Percentiles rank a stretch among this genome's conserved stretches.
These are phyloP conservation scores for Priapulus caudatus DNA, from an alignment of 2,888 invertebrate species.

Conservation along the genomic window DNA sequence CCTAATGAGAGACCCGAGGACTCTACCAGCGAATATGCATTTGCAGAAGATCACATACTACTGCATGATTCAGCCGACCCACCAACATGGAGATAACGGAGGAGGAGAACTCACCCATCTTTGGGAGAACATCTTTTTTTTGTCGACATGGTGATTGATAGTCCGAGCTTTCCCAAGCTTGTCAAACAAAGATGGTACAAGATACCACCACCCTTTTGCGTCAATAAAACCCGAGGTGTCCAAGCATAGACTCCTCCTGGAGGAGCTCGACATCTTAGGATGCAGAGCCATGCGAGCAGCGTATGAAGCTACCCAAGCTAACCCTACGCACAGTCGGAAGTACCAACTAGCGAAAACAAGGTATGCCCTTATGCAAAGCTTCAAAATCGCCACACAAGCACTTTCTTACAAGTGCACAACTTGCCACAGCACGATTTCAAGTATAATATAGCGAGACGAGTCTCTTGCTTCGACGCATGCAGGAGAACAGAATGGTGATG, in stretches of 20 bases:
- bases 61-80: conserved; percentile 10
- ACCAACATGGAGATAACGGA: conserved; percentile 5
- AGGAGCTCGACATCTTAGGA: neutral
- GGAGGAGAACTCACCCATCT: conserved; percentile 18
- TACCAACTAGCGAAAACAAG: too few species aligned
- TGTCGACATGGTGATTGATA: conserved; percentile 19
- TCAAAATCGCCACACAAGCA: conserved; percentile 10
- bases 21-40: conserved; percentile 18
- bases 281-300: neutral
- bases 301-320: too few species aligned
- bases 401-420: conserved; percentile 18
- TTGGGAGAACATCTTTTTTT: conserved; percentile 19
- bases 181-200: neutral
- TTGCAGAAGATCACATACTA: conserved; percentile 20
- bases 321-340: too few species aligned
- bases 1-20: conserved; percentile 19
- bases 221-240: neutral
- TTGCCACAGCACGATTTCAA: conserved; percentile 18
- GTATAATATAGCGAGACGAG: conserved; percentile 16
- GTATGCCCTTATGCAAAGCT: neutral
- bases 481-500: neutral
- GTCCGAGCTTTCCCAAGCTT: conserved; percentile 26
- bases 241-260: neutral
- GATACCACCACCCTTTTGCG: neutral
- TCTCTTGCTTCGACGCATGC: conserved; percentile 5